These are phyloP conservation scores for Cyprinus carpio DNA, from an alignment of 2,113 vertebrate species.

Conservation along the genomic window DNA sequence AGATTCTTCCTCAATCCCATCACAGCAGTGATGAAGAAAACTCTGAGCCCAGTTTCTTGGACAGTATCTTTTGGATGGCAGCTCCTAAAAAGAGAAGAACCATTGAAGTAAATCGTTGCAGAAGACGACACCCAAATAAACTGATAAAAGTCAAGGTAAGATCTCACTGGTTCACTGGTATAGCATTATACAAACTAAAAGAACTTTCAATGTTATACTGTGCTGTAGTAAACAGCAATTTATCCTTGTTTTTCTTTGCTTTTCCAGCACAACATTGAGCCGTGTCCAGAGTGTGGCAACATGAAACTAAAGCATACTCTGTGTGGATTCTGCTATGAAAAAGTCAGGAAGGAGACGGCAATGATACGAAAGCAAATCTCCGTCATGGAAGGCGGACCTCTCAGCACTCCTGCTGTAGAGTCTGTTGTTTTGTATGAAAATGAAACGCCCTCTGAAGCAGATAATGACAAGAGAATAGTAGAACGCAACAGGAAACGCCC, in stretches of 20 bases:
- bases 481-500: conserved; percentile 87
- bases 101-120: conserved; percentile 90
- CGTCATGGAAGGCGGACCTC: conserved; percentile 82
- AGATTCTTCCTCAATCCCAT: conserved; percentile 62
- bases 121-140: conserved; percentile 81
- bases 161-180: conserved; percentile 9
- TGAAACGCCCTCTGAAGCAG: conserved; percentile 76
- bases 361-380: conserved; percentile 80
- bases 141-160: conserved; percentile 85
- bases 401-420: conserved; percentile 79
- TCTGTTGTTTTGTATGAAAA: conserved; percentile 85
- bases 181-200: background rate
- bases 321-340: conserved; percentile 90
- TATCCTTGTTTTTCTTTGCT: conserved; percentile 42
- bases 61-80: conserved; percentile 90
- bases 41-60: conserved; percentile 67
- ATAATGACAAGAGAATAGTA: conserved; percentile 86
- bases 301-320: conserved; percentile 90
- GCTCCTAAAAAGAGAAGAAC: conserved; percentile 89
- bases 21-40: background rate
- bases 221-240: background rate
- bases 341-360: conserved; percentile 82
- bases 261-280: conserved; percentile 85
- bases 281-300: conserved; percentile 90
- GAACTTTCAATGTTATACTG: background rate